phyloP scores from a whole-genome alignment of 2,888 invertebrate genomes.

The Ennomos erosarius region DNA sequence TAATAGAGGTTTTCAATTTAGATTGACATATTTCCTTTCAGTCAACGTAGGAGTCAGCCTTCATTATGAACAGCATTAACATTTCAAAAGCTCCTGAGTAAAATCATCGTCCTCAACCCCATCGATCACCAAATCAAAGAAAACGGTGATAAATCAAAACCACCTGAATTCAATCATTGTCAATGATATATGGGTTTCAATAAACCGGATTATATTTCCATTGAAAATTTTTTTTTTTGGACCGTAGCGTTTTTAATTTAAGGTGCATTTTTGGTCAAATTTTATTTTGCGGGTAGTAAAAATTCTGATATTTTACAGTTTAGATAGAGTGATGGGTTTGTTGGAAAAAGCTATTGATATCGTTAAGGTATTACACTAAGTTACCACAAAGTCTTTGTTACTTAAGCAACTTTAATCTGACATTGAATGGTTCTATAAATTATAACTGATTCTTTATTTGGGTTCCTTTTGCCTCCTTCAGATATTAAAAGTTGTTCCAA shows the following conservation, averaged over 20 bases:
- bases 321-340: constrained; percentile 14
- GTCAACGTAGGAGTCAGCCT: no score
- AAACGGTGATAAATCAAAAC: constrained; percentile 46
- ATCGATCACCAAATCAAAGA: constrained; percentile 36
- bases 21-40: no score
- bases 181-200: constrained; percentile 45
- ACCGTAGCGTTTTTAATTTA: background rate
- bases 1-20: background rate
- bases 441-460: no score
- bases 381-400: no score
- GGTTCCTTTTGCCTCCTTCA: no score
- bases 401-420: no score
- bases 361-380: constrained; percentile 6
- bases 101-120: constrained; percentile 11
- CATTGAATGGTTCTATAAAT: no score
- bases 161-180: constrained; percentile 46
- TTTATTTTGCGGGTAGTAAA: constrained; percentile 17
- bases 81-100: constrained; percentile 20
- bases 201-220: constrained; percentile 1
- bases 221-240: background rate
- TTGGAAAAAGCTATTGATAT: constrained; percentile 9
- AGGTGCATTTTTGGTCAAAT: background rate
- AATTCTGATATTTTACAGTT: constrained; percentile 1
- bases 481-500: no score
- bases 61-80: background rate